phyloP scores from a whole-genome alignment of 37 sponge, comb jelly and placozoan species.

The Tethya wilhelma region DNA sequence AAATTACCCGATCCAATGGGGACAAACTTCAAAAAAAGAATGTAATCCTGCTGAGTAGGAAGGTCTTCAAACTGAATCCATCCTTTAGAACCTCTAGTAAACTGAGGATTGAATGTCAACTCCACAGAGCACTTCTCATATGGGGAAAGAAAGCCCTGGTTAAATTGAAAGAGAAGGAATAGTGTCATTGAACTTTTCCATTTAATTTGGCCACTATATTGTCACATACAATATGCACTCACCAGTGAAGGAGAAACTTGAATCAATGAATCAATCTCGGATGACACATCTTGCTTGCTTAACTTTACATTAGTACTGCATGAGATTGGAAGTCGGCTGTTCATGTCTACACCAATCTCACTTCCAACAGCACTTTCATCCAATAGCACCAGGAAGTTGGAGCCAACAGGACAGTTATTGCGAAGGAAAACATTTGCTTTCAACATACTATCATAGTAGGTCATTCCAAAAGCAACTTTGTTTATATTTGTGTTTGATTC shows the following conservation, averaged over 20 bases:
- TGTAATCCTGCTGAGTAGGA: constrained; percentile 59
- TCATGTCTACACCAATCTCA: constrained; percentile 38
- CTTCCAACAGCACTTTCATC: constrained; percentile 39
- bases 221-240: constrained; percentile 1
- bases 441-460: constrained; percentile 65
- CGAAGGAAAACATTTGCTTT: constrained; percentile 32
- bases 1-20: too few species aligned
- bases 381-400: constrained; percentile 57
- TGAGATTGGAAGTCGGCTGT: too few species aligned
- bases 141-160: constrained; percentile 58
- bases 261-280: constrained; percentile 6
- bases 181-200: not conserved
- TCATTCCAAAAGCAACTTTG: constrained; percentile 34
- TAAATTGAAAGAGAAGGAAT: not conserved
- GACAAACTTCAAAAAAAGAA: constrained; percentile 51
- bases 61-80: constrained; percentile 52
- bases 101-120: constrained; percentile 49
- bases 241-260: not conserved
- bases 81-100: constrained; percentile 23
- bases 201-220: not conserved
- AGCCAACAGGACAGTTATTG: constrained; percentile 78
- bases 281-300: constrained; percentile 36
- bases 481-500: not conserved
- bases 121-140: constrained; percentile 50
- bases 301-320: constrained; percentile 40